Conservation (phyloP, 2,113 vertebrate genomes). For the Acinonyx jubatus region DNA sequence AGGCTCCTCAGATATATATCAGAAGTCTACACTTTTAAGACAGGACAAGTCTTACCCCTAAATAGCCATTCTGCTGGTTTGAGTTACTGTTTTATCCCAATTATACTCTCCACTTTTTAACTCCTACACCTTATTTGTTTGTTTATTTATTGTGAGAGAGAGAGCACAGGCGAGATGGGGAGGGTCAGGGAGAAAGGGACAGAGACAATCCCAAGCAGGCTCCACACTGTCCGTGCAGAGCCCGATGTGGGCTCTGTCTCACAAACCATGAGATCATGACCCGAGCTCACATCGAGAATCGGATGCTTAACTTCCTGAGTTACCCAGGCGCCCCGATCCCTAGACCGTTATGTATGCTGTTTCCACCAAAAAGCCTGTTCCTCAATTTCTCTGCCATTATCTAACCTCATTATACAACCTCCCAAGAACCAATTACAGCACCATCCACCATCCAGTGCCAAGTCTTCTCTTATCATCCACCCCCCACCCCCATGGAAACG, state of each 20-base stretch:
- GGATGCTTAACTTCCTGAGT: no score
- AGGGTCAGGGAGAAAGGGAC: no score
- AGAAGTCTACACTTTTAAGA: background rate
- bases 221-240: no score
- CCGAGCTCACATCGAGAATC: no score
- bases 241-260: no score
- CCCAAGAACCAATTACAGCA: background rate
- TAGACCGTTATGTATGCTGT: background rate
- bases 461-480: background rate
- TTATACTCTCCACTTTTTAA: background rate
- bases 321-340: background rate
- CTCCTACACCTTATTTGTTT: background rate
- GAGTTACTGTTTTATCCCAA: background rate
- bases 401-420: background rate
- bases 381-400: background rate
- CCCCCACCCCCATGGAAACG: background rate
- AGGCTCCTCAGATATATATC: background rate
- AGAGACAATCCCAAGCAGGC: no score
- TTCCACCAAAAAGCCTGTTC: background rate
- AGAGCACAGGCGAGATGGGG: no score
- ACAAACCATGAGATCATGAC: no score
- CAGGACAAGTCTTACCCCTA: background rate
- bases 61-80: background rate
- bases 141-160: no score
- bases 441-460: no score